These are phyloP conservation scores for Solenopsis invicta DNA, from an alignment of 1,140 invertebrate genomes.

Conservation along the genomic window DNA sequence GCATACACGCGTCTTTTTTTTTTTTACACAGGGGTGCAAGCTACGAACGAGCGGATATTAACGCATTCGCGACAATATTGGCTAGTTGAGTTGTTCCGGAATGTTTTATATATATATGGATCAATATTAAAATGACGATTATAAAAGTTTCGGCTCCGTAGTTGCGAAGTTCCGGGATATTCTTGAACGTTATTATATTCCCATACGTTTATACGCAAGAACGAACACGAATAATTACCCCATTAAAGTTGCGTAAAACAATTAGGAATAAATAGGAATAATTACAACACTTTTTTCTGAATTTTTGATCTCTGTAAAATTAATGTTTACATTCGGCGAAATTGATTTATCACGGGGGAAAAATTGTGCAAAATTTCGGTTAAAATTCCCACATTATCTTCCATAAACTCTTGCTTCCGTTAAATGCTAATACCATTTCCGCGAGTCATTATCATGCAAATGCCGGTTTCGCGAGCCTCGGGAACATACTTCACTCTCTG, in stretches of 20 bases:
- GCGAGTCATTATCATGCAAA: slow-evolving; percentile 56
- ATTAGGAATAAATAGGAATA: not conserved
- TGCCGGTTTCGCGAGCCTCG: slow-evolving; percentile 23
- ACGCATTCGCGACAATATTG: slow-evolving; percentile 4
- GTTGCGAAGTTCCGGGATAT: not conserved
- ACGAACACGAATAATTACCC: not conserved
- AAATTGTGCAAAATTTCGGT: slow-evolving; percentile 15
- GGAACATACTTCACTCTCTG: slow-evolving; percentile 21
- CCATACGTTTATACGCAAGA: not conserved
- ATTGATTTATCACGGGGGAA: not conserved
- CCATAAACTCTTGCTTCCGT: slow-evolving; percentile 53
- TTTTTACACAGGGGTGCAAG: too few relatives aligned
- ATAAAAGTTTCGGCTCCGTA: not conserved
- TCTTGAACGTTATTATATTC: not conserved
- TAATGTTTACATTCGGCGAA: slow-evolving; percentile 1
- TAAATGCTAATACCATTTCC: slow-evolving; percentile 52
- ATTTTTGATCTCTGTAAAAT: not conserved
- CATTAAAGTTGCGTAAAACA: not conserved
- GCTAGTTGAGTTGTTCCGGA: not conserved
- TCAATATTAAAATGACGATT: slow-evolving; percentile 20
- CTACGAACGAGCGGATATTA: slow-evolving; percentile 9
- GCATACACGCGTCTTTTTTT: not conserved
- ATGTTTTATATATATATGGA: not conserved
- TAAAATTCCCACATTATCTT: slow-evolving; percentile 37
- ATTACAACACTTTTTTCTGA: not conserved